These are phyloP conservation scores for Seladonia tumulorum DNA, from an alignment of 2,888 invertebrate genomes.

Conservation along the genomic window DNA sequence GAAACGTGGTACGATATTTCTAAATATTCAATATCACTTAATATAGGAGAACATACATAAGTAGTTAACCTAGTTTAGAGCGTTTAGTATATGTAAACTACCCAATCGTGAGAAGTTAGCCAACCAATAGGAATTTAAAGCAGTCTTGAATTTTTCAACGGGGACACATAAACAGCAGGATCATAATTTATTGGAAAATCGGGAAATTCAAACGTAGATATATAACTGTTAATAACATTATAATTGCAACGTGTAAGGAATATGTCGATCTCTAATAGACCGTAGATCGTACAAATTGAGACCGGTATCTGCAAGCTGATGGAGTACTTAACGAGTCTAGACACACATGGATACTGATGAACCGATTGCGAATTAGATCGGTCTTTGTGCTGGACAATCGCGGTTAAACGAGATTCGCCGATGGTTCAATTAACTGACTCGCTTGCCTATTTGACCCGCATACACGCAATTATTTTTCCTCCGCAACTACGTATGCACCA, in stretches of 20 bases:
- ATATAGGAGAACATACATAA: too few relatives aligned
- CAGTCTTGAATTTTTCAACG: not conserved
- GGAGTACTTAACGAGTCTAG: conserved; percentile 13
- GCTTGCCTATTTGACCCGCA: conserved; percentile 18
- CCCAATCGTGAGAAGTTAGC: not conserved
- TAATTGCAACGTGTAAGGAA: not conserved
- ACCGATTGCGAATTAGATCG: conserved; percentile 23
- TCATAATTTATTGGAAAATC: not conserved
- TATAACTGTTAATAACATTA: not conserved
- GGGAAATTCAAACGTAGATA: not conserved
- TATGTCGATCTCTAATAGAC: not conserved
- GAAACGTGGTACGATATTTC: not conserved
- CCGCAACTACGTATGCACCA: not conserved
- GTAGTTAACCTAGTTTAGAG: not conserved
- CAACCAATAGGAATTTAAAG: not conserved
- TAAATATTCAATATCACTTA: not conserved
- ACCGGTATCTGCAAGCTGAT: not conserved
- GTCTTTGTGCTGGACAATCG: conserved; percentile 21
- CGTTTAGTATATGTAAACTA: not conserved
- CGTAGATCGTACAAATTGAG: not conserved
- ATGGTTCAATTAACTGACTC: conserved; percentile 14
- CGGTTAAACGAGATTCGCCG: not conserved
- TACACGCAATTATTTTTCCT: not conserved
- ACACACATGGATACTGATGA: conserved; percentile 1
- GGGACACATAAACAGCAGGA: not conserved